Evolutionary conservation across 2,113 vertebrate species (phyloP).

Genomic region (Siniperca knerii): DNA sequence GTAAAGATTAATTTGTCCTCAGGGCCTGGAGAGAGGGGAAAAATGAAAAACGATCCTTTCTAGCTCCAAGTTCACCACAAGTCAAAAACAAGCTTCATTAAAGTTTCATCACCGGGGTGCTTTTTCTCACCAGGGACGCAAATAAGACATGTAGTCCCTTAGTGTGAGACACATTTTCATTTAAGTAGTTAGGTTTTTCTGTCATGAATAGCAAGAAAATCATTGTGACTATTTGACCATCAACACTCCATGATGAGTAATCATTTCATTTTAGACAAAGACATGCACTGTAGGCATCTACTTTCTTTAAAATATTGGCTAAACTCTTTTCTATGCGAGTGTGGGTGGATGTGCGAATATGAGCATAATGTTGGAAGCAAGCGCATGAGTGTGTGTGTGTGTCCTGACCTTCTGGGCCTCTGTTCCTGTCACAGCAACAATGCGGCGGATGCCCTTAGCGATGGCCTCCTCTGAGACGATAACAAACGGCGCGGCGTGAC

Average conservation of each 20-base stretch:
- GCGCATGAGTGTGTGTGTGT: neutral
- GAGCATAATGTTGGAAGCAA: neutral
- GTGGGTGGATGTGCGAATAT: conserved; percentile 4
- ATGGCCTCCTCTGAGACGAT: conserved; percentile 98
- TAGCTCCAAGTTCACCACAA: conserved; percentile 11
- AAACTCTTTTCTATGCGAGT: neutral
- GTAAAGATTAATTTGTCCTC: conserved; percentile 38
- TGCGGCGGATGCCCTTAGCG: conserved; percentile 97
- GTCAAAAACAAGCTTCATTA: conserved; percentile 34
- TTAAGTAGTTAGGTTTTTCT: neutral
- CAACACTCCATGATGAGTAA: neutral
- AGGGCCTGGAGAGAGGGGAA: neutral
- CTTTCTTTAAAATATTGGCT: neutral
- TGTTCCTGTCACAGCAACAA: conserved; percentile 93
- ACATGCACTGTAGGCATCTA: neutral
- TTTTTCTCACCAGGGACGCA: neutral
- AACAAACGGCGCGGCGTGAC: conserved; percentile 91
- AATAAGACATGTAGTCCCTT: neutral
- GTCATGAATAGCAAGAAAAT: neutral
- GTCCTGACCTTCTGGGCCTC: conserved; percentile 94
- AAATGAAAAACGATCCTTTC: conserved; percentile 9
- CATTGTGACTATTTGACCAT: neutral
- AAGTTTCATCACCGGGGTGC: conserved; percentile 13
- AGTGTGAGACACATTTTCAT: neutral
- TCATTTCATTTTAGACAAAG: neutral